Evolutionary conservation across 2,113 vertebrate genomes (phyloP).

Genomic region (Pseudopipra pipra): DNA sequence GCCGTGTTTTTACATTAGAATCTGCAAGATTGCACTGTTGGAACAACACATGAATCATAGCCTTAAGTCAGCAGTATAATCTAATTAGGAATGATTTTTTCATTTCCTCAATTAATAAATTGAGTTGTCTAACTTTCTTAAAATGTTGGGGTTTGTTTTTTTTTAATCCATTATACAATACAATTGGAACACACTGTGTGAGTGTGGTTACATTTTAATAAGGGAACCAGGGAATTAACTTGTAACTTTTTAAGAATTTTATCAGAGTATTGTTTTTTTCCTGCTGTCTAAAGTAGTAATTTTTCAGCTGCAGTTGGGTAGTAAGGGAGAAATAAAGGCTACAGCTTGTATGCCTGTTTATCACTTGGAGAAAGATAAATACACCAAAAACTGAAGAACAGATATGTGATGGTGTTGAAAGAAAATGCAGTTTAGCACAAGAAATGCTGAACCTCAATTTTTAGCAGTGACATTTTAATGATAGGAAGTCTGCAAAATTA

Average conservation of each 20-base stretch:
- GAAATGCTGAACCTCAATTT: constrained; percentile 84
- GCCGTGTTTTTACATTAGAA: constrained; percentile 42
- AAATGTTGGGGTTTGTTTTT: not conserved
- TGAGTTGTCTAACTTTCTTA: constrained; percentile 54
- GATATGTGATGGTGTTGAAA: constrained; percentile 68
- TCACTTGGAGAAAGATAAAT: constrained; percentile 46
- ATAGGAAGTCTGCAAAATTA: constrained; percentile 85
- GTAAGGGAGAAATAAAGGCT: not conserved
- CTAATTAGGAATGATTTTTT: constrained; percentile 74
- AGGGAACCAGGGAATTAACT: constrained; percentile 34
- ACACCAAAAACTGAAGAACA: constrained; percentile 68
- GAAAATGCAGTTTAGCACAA: constrained; percentile 78
- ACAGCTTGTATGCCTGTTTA: constrained; percentile 43
- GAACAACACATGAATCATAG: constrained; percentile 47
- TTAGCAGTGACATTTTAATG: constrained; percentile 87
- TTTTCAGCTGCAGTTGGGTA: not conserved
- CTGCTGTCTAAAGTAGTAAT: not conserved
- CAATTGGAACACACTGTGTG: constrained; percentile 52
- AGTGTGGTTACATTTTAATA: constrained; percentile 49
- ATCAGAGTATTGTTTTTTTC: not conserved
- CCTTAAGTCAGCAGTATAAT: constrained; percentile 68
- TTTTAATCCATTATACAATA: constrained; percentile 29
- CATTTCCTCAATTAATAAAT: constrained; percentile 72
- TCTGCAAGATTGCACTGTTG: constrained; percentile 43
- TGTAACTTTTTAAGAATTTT: constrained; percentile 33